Base-by-base conservation (phyloP, 1,140 invertebrate species). In the Drosophila repletoides region DNA sequence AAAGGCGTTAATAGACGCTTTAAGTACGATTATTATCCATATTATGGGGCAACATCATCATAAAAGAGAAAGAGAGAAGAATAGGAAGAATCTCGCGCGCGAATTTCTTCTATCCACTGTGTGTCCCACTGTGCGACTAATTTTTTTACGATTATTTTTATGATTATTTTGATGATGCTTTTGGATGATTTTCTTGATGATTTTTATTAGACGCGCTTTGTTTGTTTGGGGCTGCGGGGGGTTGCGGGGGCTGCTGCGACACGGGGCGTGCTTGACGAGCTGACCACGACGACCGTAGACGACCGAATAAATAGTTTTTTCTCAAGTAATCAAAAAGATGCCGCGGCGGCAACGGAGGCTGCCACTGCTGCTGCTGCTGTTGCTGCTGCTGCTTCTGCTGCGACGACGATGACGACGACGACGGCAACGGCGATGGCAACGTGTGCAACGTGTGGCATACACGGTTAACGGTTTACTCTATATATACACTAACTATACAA, bases 111-210 rank as follows among this genome's bases (percentile, higher is more conserved):
- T 24, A 24, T 19, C 14, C 21, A 81, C 66, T 80, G 63, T 34
- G 58, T 33, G 17, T 26, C 9, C 29, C 36, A 49, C 41, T 46
- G n/a, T 3, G 67, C 52, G 29, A 65, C 77, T 80, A 73, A 80
- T 67, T 70, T 69, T n/a, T 84, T 88, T 83, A 88, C 84, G 84
- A 84, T 88, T 88, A 88, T 88, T 80, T 65, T 88, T 89, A 84
- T 88, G 77, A 80, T 84, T 79, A 80, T 87, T 83, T 75, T 87
- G 48, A 79, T 69, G 58, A 69, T 56, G n/a, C n/a, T 70, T 71
- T 83, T 77, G n/a, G n/a, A 74, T 28, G 77, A 83, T 86, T 80
- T 88, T 72, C 69, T 72, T 36, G 73, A 76, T n/a, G 74, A 74
- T 80, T 75, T 80, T 76, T 81, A 76, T 80, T 80, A 75, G 49